Evolutionary conservation across 2,113 vertebrate species (phyloP), one percentile per base, ranked within the genome.

Genomic region (Myotis lucifugus): DNA sequence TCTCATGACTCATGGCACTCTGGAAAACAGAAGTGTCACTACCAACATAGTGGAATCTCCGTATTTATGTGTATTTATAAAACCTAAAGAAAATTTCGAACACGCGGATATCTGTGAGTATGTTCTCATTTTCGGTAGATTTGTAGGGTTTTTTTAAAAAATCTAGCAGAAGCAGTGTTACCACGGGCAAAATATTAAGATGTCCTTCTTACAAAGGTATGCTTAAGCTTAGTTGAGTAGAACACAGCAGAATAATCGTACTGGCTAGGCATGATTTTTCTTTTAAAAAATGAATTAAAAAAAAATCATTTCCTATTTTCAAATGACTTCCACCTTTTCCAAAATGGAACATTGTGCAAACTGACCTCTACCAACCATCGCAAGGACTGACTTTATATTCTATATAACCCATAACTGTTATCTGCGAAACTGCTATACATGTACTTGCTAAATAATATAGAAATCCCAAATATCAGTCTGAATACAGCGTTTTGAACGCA

Each of bases 261-360:
- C 42, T 91, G 42, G 73, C 4, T 21, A n/a, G 34, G 52, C 15
- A 74, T 2, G 8, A 42, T 78, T 84, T 91, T 89, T 29, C 40
- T 74, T 92, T 64, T 66, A 66, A 48, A 78, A 72, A 70, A 21
- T 18, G 3, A 4, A 91, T 37, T 90, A 21, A 56, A 50, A 69
- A 76, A 93, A 81, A 76, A 11, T 50, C 46, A 91, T 46, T 93
- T 86, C 17, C 37, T 91, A 77, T 59, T 90, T 95, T 85, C 73
- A 95, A 95, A 85, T 69, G 27, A 90, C 48, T 87, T 78, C 32
- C 54, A 76, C 21, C 23, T 61, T 95, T 95, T 76, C 69, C 61
- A 73, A 73, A 89, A 67, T 37, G 89, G 73, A 88, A 61, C 5
- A 76, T 0, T 46, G 32, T 52, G 15, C 12, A 91, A 96, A 82